Evolutionary conservation across 2,888 invertebrate genomes (phyloP).

Genomic region (Polia nebulosa): DNA sequence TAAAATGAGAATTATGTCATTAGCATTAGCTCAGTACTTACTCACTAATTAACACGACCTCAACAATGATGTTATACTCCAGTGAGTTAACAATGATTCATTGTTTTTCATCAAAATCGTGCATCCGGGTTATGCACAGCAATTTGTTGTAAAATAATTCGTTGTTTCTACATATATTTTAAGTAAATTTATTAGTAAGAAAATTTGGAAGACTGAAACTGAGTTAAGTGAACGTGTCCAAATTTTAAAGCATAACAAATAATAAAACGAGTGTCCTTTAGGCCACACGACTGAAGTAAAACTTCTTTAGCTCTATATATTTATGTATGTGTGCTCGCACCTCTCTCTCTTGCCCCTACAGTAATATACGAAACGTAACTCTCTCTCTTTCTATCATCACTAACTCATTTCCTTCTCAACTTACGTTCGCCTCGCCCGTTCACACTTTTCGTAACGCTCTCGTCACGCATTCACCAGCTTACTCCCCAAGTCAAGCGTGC

Average conservation of each 20-base stretch:
- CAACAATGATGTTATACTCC: slow-evolving; percentile 39
- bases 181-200: slow-evolving; percentile 4
- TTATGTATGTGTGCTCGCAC: too few species aligned
- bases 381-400: too few species aligned
- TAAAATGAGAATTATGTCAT: slow-evolving; percentile 27
- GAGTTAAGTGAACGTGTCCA: slow-evolving; percentile 14
- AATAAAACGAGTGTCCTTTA: too few species aligned
- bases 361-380: too few species aligned
- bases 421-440: too few species aligned
- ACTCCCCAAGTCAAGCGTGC: too few species aligned
- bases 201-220: not conserved
- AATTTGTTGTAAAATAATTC: slow-evolving; percentile 27
- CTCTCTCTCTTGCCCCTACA: too few species aligned
- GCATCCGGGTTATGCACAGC: slow-evolving; percentile 22
- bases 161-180: not conserved
- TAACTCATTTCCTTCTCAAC: too few species aligned
- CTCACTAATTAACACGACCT: slow-evolving; percentile 40
- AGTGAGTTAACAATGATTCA: slow-evolving; percentile 53
- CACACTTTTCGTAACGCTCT: too few species aligned
- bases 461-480: too few species aligned
- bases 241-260: not conserved
- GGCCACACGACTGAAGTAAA: too few species aligned
- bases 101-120: slow-evolving; percentile 33
- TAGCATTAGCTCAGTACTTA: slow-evolving; percentile 29
- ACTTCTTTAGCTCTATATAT: too few species aligned